A percentile compares a stretch with the other conserved stretches of the same genome.
phyloP scores from a whole-genome alignment of 2,113 vertebrate species.

The Dasyurus viverrinus region DNA sequence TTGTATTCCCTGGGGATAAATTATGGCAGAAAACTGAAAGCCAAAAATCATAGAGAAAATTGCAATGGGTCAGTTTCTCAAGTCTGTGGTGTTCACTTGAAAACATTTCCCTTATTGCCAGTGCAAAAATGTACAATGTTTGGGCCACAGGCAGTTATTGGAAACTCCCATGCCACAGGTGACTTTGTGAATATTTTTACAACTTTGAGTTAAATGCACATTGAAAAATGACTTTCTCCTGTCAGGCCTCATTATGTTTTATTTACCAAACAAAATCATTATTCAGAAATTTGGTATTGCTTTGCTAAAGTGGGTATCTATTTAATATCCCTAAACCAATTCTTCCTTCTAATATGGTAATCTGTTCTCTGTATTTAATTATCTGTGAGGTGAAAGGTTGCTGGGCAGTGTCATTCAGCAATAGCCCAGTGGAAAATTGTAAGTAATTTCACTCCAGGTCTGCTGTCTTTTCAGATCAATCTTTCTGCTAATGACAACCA shows the following conservation, averaged over 20 bases:
- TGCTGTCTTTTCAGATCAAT: conserved; percentile 87
- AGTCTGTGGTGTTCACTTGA: not conserved
- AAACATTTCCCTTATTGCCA: conserved; percentile 1
- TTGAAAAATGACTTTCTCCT: conserved; percentile 68
- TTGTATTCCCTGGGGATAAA: not conserved
- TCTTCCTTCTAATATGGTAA: conserved; percentile 84
- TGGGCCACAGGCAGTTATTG: conserved; percentile 8
- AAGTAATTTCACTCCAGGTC: conserved; percentile 81
- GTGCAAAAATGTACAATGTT: not conserved
- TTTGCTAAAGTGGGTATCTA: conserved; percentile 79
- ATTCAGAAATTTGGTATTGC: conserved; percentile 78
- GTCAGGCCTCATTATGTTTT: conserved; percentile 73
- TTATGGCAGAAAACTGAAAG: not conserved
- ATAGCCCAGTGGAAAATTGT: conserved; percentile 83
- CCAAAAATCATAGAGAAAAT: not conserved
- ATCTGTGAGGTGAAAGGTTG: conserved; percentile 87
- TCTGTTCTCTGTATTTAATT: conserved; percentile 88
- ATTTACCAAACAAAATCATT: conserved; percentile 79
- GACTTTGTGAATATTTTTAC: conserved; percentile 57
- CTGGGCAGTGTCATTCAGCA: conserved; percentile 79
- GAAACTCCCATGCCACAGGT: conserved; percentile 60
- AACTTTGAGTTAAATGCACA: conserved; percentile 51
- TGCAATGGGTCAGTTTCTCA: not conserved
- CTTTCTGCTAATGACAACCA: conserved; percentile 89
- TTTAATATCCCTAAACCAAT: conserved; percentile 80